Percentiles rank a stretch among this genome's conserved stretches.
phyloP scores from a whole-genome alignment of 2,113 vertebrate species.

The Pristiophorus japonicus region DNA sequence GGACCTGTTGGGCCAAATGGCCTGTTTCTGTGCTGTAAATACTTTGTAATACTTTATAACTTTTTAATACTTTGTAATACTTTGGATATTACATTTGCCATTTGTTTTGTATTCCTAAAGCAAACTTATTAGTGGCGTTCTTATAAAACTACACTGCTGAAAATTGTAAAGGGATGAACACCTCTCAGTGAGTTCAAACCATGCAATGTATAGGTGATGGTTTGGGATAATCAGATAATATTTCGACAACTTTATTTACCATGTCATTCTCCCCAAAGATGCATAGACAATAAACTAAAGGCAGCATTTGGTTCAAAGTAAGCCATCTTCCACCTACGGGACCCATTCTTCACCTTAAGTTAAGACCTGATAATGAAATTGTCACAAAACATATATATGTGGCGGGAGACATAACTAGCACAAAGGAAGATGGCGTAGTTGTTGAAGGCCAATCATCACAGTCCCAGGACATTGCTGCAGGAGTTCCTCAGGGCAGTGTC shows the following conservation, averaged over 20 bases:
- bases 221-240: neutral
- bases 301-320: neutral
- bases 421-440: too few species aligned
- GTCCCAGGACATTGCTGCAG: too few species aligned
- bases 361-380: neutral
- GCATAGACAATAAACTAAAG: neutral
- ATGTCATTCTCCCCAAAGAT: neutral
- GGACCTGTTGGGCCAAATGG: neutral
- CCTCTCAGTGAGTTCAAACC: neutral
- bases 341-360: neutral
- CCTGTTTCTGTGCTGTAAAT: neutral
- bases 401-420: too few species aligned
- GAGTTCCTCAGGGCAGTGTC: too few species aligned
- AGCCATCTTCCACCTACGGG: neutral
- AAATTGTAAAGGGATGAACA: slow-evolving; percentile 2
- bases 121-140: neutral
- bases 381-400: too few species aligned
- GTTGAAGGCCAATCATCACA: too few species aligned
- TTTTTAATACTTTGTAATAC: neutral
- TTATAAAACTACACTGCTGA: neutral
- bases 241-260: neutral
- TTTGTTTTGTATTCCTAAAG: neutral
- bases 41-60: neutral
- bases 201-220: neutral
- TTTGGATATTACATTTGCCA: neutral